A percentile compares a stretch with the other conserved stretches of the same genome.
Conservation (phyloP, 2,888 invertebrate genomes). For the Fragum whitleyi region DNA sequence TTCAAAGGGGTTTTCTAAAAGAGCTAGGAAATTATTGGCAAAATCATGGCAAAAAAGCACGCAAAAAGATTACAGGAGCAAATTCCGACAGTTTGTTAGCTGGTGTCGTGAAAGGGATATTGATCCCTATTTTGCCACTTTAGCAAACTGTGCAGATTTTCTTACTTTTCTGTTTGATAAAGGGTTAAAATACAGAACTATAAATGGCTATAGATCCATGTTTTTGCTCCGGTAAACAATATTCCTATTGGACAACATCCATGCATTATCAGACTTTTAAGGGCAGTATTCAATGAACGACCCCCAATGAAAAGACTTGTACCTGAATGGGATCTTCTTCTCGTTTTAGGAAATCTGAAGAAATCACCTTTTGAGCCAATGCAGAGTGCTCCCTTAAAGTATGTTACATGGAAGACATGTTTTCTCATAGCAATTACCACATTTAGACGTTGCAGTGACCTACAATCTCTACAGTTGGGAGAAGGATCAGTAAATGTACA, state of each 20-base stretch:
- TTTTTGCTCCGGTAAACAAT: conserved; percentile 25
- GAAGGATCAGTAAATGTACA: conserved; percentile 38
- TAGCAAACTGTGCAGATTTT: conserved; percentile 34
- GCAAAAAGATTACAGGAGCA: conserved; percentile 25
- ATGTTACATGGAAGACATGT: conserved; percentile 36
- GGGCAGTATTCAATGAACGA: conserved; percentile 48
- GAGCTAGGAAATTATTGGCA: conserved; percentile 37
- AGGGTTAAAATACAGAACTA: conserved; percentile 35
- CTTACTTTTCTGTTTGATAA: conserved; percentile 15
- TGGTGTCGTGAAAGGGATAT: conserved; percentile 52
- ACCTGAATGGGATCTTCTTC: conserved; percentile 51
- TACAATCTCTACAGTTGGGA: conserved; percentile 34
- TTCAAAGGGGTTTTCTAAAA: conserved; percentile 33
- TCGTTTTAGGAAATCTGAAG: conserved; percentile 42
- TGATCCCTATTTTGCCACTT: conserved; percentile 44
- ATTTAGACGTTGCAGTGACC: conserved; percentile 45
- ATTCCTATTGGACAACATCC: conserved; percentile 43
- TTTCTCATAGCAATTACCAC: conserved; percentile 41
- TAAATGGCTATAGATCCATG: conserved; percentile 36
- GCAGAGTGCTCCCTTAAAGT: conserved; percentile 34
- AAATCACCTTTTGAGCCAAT: conserved; percentile 37
- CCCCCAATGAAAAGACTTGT: conserved; percentile 37
- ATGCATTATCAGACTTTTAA: conserved; percentile 28
- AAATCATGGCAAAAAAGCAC: conserved; percentile 34
- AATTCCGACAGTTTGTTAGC: conserved; percentile 44